Base-by-base conservation (phyloP, 2,888 invertebrate genomes). In the Tipula unca region DNA sequence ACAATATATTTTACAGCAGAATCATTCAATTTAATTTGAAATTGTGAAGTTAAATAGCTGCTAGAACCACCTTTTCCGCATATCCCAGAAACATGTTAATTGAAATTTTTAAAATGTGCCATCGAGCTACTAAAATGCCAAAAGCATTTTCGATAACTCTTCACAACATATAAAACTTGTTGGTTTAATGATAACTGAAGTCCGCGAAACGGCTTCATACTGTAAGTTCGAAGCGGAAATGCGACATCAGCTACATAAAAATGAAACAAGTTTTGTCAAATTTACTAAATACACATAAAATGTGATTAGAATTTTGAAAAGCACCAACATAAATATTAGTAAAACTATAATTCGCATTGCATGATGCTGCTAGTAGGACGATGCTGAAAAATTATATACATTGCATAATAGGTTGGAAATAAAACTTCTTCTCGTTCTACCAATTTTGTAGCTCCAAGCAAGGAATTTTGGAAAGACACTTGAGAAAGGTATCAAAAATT, bases 81-180 rank as follows among this genome's bases (percentile, higher is more conserved):
- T 86, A 86, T 29, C 85, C 83, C 0, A 86, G 86, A 14, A 32
- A 6, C 85, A 87, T 86, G 42, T 87, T 25, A 8, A 86, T 8
- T 10, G 86, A 86, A 5, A 84, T 86, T 13, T 85, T 29, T 17
- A 87, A 85, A 42, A 86, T 86, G 20, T 86, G 69, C 86, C 87
- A 87, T 10, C 87, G 86, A 10, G 86, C 42, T n/a, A 86, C 36
- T n/a, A 87, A 82, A 48, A 86, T 86, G 84, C 87, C 86, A 54
- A 87, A 86, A 5, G 82, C 32, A 35, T 87, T 86, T 54, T 87
- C 85, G 48, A 86, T 86, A n/a, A 48, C 42, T 48, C 42, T 48
- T 48, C n/a, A 48, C 1, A 48, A n/a, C 5, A 14, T 48, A 48
- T 48, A 48, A 48, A 48, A 48, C n/a, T 48, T 3, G 42, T 48